phyloP scores from a whole-genome alignment of 2,797 vertebrate genomes.

The Ctenochaetus hawaiiensis region DNA sequence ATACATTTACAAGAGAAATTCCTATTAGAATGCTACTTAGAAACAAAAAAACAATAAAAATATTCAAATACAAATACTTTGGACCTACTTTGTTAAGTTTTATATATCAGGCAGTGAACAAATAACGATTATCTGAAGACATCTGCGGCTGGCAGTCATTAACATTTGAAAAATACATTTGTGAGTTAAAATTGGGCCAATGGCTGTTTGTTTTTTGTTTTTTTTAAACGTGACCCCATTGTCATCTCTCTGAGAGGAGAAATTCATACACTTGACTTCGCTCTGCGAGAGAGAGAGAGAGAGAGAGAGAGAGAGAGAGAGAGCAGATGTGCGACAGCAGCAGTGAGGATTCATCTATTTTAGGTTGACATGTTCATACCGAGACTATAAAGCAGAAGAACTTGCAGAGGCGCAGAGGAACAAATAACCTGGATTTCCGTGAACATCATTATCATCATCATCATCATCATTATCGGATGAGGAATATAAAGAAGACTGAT shows the following conservation, averaged over 20 bases:
- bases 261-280: conserved; percentile 44
- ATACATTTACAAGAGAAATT: too few species aligned
- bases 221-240: neutral
- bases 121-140: neutral
- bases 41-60: too few species aligned
- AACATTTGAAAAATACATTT: conserved; percentile 11
- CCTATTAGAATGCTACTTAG: too few species aligned
- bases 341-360: conserved; percentile 58
- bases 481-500: conserved; percentile 12
- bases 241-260: conserved; percentile 41
- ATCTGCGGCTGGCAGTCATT: neutral
- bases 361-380: conserved; percentile 40
- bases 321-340: conserved; percentile 39
- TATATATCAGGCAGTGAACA: neutral
- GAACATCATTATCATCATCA: conserved; percentile 10
- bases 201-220: conserved; percentile 8
- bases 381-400: conserved; percentile 18
- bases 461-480: conserved; percentile 19
- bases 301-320: conserved; percentile 6
- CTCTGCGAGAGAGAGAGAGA: conserved; percentile 11
- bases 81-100: neutral
- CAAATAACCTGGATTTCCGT: conserved; percentile 2
- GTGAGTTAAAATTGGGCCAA: conserved; percentile 44
- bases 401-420: conserved; percentile 17
- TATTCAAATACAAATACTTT: too few species aligned